Conservation (phyloP, 2,797 vertebrate species). For the Nannoperca obscura region DNA sequence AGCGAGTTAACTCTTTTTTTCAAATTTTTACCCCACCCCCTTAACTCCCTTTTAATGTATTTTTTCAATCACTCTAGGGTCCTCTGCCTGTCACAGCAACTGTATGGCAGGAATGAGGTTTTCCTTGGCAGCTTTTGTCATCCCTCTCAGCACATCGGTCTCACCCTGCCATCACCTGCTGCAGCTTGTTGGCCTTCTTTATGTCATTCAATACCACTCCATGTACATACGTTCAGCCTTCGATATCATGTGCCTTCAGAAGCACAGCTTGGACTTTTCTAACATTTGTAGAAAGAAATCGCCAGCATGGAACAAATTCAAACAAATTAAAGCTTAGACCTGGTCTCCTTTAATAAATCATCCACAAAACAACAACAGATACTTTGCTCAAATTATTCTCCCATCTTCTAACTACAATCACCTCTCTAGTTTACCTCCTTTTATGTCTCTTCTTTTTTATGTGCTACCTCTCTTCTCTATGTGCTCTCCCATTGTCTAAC, state of each 20-base stretch:
- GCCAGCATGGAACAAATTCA: background rate
- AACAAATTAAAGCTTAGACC: background rate
- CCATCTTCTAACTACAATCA: background rate
- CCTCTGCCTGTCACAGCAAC: constrained; percentile 50
- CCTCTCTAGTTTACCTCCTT: background rate
- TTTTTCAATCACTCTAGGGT: constrained; percentile 49
- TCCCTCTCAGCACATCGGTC: constrained; percentile 57
- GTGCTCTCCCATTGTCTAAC: background rate
- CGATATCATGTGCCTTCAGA: background rate
- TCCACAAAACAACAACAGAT: background rate
- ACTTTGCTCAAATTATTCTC: background rate
- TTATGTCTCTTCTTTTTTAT: background rate
- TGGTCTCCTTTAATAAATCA: background rate
- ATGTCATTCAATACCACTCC: constrained; percentile 7
- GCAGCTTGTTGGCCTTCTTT: constrained; percentile 56
- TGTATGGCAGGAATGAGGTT: constrained; percentile 67
- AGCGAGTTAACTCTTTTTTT: constrained; percentile 53
- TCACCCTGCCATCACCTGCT: constrained; percentile 59
- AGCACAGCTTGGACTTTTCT: background rate
- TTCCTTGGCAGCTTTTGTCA: constrained; percentile 67
- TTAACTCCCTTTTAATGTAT: constrained; percentile 25
- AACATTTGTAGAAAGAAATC: background rate
- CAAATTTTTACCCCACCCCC: constrained; percentile 19
- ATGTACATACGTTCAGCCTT: background rate
- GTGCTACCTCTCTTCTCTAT: background rate